A percentile compares a stretch with the other conserved stretches of the same genome.
phyloP scores from a whole-genome alignment of 2,797 vertebrate genomes.

The Phoebastria nigripes region DNA sequence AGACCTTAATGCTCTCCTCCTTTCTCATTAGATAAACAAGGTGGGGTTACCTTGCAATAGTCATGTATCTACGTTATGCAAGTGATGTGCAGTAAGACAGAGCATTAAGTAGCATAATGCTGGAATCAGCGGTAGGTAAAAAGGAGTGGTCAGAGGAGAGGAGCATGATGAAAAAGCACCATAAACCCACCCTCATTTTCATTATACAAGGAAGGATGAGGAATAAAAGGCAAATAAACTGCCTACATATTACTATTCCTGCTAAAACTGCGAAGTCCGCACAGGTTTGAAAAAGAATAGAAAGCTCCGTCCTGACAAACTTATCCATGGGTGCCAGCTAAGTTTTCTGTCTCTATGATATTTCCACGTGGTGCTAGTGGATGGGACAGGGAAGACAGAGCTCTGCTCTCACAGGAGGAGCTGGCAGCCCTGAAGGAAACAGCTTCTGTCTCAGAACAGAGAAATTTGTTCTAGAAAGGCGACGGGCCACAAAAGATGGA shows the following conservation, averaged over 20 bases:
- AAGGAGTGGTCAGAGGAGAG: neutral
- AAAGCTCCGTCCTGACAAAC: neutral
- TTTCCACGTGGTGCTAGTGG: too few relatives aligned
- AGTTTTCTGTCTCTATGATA: neutral
- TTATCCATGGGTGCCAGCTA: neutral
- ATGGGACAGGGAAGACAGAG: neutral
- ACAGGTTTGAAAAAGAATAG: neutral
- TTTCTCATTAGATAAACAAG: neutral
- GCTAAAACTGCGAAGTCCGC: neutral
- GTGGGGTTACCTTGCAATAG: neutral
- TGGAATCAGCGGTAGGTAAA: neutral
- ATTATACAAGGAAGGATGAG: neutral
- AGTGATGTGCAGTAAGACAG: neutral
- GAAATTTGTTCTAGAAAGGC: neutral
- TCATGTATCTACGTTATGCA: rapidly evolving
- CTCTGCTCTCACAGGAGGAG: neutral
- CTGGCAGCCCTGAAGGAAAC: neutral
- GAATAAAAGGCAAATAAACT: neutral
- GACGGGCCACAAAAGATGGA: neutral
- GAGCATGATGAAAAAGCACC: neutral
- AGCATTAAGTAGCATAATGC: rapidly evolving
- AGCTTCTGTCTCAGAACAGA: neutral
- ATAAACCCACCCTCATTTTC: neutral
- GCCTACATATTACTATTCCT: neutral
- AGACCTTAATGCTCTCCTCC: neutral